phyloP scores from a whole-genome alignment of 2,888 invertebrate species.

The Andrena chrysosceles region DNA sequence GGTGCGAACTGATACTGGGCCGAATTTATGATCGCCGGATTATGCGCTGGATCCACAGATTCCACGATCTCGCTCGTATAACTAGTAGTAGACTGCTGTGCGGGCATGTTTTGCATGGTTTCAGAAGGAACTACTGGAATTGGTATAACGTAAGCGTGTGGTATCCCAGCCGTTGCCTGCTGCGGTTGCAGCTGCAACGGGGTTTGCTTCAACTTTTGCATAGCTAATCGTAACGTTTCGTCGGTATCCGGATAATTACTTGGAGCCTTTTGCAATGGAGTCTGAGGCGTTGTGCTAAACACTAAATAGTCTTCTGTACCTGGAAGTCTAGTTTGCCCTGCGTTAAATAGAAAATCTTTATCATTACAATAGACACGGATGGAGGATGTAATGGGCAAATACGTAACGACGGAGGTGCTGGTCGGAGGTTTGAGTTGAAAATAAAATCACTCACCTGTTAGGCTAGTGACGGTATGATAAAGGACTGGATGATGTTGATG shows the following conservation, averaged over 20 bases:
- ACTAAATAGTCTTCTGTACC: slow-evolving; percentile 82
- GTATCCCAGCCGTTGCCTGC: slow-evolving; percentile 74
- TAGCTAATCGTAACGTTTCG: slow-evolving; percentile 82
- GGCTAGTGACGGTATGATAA: slow-evolving; percentile 80
- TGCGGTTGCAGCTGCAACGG: slow-evolving; percentile 71
- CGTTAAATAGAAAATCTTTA: slow-evolving; percentile 28
- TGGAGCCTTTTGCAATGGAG: slow-evolving; percentile 80
- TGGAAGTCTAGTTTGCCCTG: slow-evolving; percentile 80
- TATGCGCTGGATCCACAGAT: slow-evolving; percentile 60
- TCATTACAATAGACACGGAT: slow-evolving; percentile 26
- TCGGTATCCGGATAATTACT: slow-evolving; percentile 82
- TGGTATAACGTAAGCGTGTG: slow-evolving; percentile 83
- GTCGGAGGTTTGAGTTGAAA: neutral
- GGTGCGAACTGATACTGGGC: slow-evolving; percentile 79
- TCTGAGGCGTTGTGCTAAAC: slow-evolving; percentile 82
- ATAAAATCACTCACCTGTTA: slow-evolving; percentile 75
- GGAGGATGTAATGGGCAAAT: neutral
- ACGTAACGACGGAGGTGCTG: neutral
- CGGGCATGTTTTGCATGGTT: slow-evolving; percentile 76
- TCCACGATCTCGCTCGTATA: slow-evolving; percentile 62
- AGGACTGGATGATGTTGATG: slow-evolving; percentile 82
- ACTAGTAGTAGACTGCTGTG: slow-evolving; percentile 67
- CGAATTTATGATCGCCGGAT: slow-evolving; percentile 68
- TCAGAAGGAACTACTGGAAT: slow-evolving; percentile 83
- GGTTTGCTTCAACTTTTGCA: slow-evolving; percentile 82